Percentiles rank a stretch among this genome's conserved stretches.
phyloP scores from a whole-genome alignment of 2,797 vertebrate species.

The Cynodonichthys magdalenae region DNA sequence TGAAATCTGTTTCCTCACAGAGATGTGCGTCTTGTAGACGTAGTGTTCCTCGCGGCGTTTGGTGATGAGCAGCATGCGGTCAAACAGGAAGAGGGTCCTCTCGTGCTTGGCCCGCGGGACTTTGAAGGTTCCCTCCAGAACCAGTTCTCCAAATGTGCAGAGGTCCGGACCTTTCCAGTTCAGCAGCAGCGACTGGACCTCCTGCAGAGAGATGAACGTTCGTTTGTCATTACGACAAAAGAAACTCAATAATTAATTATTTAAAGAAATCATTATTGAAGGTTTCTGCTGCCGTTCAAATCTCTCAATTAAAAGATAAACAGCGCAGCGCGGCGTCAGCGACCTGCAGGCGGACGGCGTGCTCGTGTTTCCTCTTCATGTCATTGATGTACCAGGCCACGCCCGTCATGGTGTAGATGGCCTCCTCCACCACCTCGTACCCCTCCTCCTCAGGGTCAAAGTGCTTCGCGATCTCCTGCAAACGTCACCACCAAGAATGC shows the following conservation, averaged over 20 bases:
- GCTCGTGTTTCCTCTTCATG: constrained; percentile 98
- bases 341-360: constrained; percentile 92
- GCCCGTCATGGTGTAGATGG: constrained; percentile 94
- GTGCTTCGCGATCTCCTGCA: constrained; percentile 93
- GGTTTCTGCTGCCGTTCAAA: too few relatives aligned
- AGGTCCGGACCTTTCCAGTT: constrained; percentile 94
- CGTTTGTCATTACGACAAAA: too few relatives aligned
- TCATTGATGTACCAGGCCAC: constrained; percentile 98
- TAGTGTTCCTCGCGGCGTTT: constrained; percentile 91
- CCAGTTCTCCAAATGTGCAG: constrained; percentile 90
- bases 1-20: constrained; percentile 72
- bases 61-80: constrained; percentile 90
- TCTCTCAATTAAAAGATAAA: too few relatives aligned
- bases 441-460: constrained; percentile 89
- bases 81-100: constrained; percentile 92
- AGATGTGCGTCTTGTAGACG: constrained; percentile 90
- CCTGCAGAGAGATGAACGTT: constrained; percentile 70
- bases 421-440: constrained; percentile 92
- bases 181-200: constrained; percentile 92
- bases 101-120: constrained; percentile 88
- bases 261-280: too few relatives aligned
- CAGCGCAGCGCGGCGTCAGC: background rate
- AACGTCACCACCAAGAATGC: background rate
- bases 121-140: constrained; percentile 92
- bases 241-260: too few relatives aligned